These are phyloP conservation scores for Hapalemur alaotrensis DNA, from an alignment of 2,797 vertebrate species.

Conservation along the genomic window DNA sequence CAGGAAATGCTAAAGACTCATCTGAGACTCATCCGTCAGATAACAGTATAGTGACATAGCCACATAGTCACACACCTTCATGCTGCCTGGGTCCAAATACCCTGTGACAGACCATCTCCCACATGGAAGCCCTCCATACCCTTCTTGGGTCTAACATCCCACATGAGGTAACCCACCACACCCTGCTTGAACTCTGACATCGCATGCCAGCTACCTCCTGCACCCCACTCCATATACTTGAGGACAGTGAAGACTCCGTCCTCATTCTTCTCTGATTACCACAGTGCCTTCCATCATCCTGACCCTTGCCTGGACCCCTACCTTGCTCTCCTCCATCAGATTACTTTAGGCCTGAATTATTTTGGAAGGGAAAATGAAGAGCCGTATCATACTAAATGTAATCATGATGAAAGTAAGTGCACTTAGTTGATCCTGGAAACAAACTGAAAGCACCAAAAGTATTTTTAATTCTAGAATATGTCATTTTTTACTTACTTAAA, in stretches of 20 bases:
- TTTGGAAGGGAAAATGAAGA: neutral
- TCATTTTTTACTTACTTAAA: neutral
- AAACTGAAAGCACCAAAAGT: neutral
- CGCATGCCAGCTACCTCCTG: neutral
- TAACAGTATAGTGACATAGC: neutral
- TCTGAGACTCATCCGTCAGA: neutral
- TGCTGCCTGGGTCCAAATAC: neutral
- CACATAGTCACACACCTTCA: neutral
- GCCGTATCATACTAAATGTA: neutral
- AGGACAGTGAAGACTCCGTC: neutral
- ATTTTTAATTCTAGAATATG: neutral
- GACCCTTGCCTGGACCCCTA: neutral
- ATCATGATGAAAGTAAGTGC: neutral
- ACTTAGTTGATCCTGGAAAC: neutral
- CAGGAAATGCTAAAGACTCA: neutral
- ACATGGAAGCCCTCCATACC: neutral
- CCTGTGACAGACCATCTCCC: neutral
- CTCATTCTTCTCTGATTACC: neutral
- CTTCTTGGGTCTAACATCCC: neutral
- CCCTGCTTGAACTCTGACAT: neutral
- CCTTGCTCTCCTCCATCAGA: neutral
- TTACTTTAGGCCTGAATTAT: neutral
- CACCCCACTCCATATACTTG: neutral
- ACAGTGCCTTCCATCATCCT: fast-evolving
- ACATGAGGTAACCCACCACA: neutral